Conservation (phyloP, 2,888 invertebrate genomes). For the Ypsolopha scabrella region DNA sequence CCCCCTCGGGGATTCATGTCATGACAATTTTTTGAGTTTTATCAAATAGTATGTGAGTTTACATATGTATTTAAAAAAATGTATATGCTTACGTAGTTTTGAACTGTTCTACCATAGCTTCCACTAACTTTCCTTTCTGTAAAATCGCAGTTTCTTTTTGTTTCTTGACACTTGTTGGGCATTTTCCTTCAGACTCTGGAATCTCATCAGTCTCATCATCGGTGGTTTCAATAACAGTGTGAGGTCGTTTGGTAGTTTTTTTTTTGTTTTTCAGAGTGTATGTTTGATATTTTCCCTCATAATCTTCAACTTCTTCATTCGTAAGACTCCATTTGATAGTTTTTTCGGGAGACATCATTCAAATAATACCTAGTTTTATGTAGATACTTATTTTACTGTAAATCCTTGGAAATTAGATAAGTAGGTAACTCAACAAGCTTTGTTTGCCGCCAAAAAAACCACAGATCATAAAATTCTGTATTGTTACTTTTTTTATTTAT, state of each 20-base stretch:
- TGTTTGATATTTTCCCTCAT: slow-evolving; percentile 33
- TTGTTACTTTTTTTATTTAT: no score
- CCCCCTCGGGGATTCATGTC: no score
- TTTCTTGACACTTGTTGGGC: slow-evolving; percentile 32
- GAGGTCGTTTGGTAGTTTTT: slow-evolving; percentile 25
- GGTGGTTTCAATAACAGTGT: slow-evolving; percentile 16
- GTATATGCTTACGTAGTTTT: slow-evolving; percentile 31
- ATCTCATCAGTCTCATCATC: slow-evolving; percentile 37
- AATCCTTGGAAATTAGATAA: no score
- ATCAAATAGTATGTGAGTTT: no score
- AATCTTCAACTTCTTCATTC: slow-evolving; percentile 32
- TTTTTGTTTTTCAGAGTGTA: slow-evolving; percentile 33
- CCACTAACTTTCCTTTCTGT: slow-evolving; percentile 37
- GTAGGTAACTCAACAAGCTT: no score
- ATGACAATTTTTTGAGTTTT: no score
- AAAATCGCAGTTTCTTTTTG: slow-evolving; percentile 21
- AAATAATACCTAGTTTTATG: no score
- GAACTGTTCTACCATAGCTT: slow-evolving; percentile 37
- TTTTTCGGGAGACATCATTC: slow-evolving; percentile 22
- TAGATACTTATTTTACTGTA: slow-evolving; percentile 4
- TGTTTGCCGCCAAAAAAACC: background rate
- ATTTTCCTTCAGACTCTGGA: slow-evolving; percentile 27
- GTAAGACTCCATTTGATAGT: slow-evolving; percentile 31
- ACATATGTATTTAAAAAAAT: no score
- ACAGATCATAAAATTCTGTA: no score